A percentile compares a stretch with the other conserved stretches of the same genome.
These are phyloP conservation scores for Ceyx cyanopectus DNA, from an alignment of 2,113 vertebrate genomes.

Conservation along the genomic window DNA sequence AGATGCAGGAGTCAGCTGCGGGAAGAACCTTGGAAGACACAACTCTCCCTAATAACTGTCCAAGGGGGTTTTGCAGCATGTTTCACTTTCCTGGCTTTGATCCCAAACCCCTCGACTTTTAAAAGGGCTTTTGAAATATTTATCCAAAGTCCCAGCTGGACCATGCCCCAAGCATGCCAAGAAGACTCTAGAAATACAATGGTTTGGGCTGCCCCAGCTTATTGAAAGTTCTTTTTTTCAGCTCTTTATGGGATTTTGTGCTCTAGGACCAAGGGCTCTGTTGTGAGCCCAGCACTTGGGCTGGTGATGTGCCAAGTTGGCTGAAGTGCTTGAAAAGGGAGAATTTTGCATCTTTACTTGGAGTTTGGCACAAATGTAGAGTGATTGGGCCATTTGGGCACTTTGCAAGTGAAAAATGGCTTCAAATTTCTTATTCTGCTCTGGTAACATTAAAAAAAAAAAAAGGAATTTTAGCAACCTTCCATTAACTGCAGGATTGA, in stretches of 20 bases:
- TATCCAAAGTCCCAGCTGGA: accelerated
- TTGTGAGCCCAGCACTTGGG: background rate
- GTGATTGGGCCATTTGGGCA: background rate
- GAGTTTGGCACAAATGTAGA: background rate
- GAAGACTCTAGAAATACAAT: background rate
- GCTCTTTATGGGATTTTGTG: background rate
- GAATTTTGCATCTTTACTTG: background rate
- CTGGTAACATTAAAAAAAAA: background rate
- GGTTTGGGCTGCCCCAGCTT: background rate
- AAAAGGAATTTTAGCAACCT: background rate
- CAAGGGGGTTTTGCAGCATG: background rate
- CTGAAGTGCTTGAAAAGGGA: accelerated
- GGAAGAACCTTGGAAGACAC: background rate
- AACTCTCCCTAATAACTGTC: background rate
- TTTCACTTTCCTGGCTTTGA: background rate
- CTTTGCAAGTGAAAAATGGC: background rate
- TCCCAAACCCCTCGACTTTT: background rate
- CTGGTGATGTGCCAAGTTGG: background rate
- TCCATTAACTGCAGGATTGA: background rate
- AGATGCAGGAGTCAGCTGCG: accelerated
- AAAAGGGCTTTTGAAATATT: background rate
- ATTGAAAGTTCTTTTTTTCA: background rate
- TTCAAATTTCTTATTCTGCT: background rate
- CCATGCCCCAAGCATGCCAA: accelerated
- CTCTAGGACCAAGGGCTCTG: background rate